phyloP scores from a whole-genome alignment of 1,140 invertebrate species.

The Camponotus pennsylvanicus region DNA sequence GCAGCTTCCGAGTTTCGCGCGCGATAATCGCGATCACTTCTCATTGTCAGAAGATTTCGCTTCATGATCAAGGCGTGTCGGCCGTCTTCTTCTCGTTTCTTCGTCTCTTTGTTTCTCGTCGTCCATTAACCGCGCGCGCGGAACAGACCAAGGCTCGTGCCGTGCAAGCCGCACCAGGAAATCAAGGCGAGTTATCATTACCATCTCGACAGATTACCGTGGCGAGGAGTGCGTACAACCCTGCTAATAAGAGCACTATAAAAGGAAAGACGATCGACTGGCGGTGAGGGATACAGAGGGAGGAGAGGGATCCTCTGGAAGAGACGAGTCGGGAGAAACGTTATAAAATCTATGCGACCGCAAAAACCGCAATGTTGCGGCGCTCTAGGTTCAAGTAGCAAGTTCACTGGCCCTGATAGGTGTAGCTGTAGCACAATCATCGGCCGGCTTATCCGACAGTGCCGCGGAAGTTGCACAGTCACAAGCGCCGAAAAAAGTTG shows the following conservation, averaged over 20 bases:
- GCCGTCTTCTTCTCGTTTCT: conserved; percentile 44
- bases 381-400: conserved; percentile 77
- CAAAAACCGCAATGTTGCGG: conserved; percentile 76
- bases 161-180: conserved; percentile 79
- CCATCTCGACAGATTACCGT: conserved; percentile 72
- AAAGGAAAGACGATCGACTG: conserved; percentile 52
- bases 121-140: conserved; percentile 69
- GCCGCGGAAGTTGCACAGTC: conserved; percentile 36
- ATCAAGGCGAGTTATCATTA: conserved; percentile 80
- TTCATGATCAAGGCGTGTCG: conserved; percentile 70
- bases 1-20: conserved; percentile 74
- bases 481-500: conserved; percentile 36
- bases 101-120: conserved; percentile 70
- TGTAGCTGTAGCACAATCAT: conserved; percentile 30
- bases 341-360: conserved; percentile 79
- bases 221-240: conserved; percentile 58
- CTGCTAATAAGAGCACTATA: conserved; percentile 72
- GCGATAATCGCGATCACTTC: conserved; percentile 69
- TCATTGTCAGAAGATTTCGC: conserved; percentile 76
- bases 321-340: conserved; percentile 61
- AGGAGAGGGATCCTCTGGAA: conserved; percentile 14
- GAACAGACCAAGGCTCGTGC: conserved; percentile 73
- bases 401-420: conserved; percentile 80
- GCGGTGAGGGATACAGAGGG: background rate
- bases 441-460: background rate